Evolutionary conservation across 1,140 invertebrate species (phyloP).

Genomic region (Plutomurus gul): DNA sequence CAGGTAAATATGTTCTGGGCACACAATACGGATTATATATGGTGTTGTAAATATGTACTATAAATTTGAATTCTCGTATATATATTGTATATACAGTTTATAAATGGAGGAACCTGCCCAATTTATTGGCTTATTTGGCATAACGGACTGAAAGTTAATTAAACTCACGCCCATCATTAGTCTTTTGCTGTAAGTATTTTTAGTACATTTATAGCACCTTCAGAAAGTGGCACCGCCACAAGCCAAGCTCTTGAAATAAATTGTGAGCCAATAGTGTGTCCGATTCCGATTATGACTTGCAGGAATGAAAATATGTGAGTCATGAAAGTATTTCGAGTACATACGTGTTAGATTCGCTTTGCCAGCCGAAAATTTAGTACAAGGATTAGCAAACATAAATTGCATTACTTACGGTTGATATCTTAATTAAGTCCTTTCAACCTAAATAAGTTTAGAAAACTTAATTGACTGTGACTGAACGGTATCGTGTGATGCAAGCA

Average conservation of each 20-base stretch:
- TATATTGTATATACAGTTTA: no score
- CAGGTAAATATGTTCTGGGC: no score
- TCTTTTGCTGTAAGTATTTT: background rate
- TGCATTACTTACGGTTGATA: slow-evolving; percentile 24
- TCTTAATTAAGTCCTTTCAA: slow-evolving; percentile 30
- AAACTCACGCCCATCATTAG: slow-evolving; percentile 15
- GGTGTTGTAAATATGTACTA: no score
- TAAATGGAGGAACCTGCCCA: no score
- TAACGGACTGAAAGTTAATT: background rate
- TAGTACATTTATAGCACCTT: no score
- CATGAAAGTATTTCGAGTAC: background rate
- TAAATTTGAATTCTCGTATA: no score
- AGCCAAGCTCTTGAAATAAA: background rate
- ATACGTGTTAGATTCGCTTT: background rate
- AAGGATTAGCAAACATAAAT: slow-evolving; percentile 27
- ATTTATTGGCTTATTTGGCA: slow-evolving; percentile 1
- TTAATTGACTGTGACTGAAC: slow-evolving; percentile 29
- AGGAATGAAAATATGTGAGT: slow-evolving; percentile 9
- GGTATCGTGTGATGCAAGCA: slow-evolving; percentile 25
- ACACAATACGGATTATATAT: no score
- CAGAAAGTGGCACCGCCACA: background rate
- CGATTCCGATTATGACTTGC: slow-evolving; percentile 14
- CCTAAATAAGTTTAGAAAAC: slow-evolving; percentile 25
- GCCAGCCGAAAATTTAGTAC: background rate
- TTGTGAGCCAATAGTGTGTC: slow-evolving; percentile 5